A percentile compares a stretch with the other conserved stretches of the same genome.
These are phyloP conservation scores for Megalopta genalis DNA, from an alignment of 1,140 invertebrate species.

Conservation along the genomic window DNA sequence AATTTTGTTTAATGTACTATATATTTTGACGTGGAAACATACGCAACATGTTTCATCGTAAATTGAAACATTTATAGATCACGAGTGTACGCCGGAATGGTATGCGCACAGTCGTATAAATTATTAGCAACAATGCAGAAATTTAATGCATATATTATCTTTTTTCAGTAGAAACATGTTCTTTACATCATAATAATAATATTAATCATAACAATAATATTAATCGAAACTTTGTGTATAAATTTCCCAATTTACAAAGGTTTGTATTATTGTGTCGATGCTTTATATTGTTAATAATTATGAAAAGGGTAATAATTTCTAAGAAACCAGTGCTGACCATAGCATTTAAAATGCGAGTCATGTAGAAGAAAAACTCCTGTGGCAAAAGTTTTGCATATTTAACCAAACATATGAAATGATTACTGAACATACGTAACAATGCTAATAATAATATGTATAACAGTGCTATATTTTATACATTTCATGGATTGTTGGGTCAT, in stretches of 20 bases:
- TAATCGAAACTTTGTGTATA: background rate
- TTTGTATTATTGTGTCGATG: background rate
- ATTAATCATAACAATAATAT: background rate
- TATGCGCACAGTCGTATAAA: background rate
- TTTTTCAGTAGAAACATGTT: background rate
- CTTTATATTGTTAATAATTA: background rate
- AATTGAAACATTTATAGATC: slow-evolving; percentile 5
- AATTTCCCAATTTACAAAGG: background rate
- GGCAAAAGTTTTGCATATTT: background rate
- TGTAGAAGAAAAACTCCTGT: background rate
- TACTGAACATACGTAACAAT: background rate
- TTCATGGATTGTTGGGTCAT: background rate
- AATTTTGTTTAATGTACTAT: background rate
- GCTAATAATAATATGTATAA: background rate
- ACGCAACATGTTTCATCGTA: background rate
- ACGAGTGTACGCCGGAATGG: background rate
- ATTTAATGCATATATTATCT: background rate
- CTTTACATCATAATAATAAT: background rate
- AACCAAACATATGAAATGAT: background rate
- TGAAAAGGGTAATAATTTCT: background rate
- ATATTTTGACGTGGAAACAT: background rate
- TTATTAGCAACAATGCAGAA: background rate
- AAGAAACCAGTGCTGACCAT: background rate
- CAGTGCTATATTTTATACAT: background rate
- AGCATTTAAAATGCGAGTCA: background rate